These are phyloP conservation scores for Otus scops DNA, from an alignment of 2,797 vertebrate species.

Conservation along the genomic window DNA sequence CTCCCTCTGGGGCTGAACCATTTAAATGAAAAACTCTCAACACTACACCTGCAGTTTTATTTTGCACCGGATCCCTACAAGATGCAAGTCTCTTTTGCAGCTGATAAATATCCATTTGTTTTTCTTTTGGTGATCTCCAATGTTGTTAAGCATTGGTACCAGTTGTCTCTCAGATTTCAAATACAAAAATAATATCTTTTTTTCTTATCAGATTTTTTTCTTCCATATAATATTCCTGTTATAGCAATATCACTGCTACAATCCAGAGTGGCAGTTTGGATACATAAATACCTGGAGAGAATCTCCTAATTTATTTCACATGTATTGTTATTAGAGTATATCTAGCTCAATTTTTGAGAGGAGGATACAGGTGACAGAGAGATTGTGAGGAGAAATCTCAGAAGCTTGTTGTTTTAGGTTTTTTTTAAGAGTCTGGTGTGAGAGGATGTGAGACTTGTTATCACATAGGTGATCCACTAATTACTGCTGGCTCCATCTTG, in stretches of 20 bases:
- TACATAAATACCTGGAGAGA: neutral
- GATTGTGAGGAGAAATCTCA: neutral
- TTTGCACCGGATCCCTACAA: neutral
- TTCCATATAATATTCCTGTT: neutral
- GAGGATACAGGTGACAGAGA: neutral
- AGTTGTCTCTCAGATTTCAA: neutral
- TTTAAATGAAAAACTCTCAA: neutral
- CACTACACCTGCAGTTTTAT: neutral
- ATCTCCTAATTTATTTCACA: neutral
- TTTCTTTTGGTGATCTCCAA: neutral
- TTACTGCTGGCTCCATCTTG: neutral
- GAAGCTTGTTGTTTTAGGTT: neutral
- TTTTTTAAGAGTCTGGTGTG: neutral
- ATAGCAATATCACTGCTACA: neutral
- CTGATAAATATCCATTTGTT: neutral
- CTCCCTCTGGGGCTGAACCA: neutral
- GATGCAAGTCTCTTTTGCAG: neutral
- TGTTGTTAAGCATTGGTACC: fast-evolving
- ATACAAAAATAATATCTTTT: neutral
- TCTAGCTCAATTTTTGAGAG: neutral
- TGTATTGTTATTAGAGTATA: neutral
- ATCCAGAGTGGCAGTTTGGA: neutral
- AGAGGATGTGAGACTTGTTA: neutral
- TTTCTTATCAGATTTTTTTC: neutral
- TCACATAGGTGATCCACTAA: neutral